These are phyloP conservation scores for Brachionus paranguensis DNA, from an alignment of 1,140 invertebrate species.

Conservation along the genomic window DNA sequence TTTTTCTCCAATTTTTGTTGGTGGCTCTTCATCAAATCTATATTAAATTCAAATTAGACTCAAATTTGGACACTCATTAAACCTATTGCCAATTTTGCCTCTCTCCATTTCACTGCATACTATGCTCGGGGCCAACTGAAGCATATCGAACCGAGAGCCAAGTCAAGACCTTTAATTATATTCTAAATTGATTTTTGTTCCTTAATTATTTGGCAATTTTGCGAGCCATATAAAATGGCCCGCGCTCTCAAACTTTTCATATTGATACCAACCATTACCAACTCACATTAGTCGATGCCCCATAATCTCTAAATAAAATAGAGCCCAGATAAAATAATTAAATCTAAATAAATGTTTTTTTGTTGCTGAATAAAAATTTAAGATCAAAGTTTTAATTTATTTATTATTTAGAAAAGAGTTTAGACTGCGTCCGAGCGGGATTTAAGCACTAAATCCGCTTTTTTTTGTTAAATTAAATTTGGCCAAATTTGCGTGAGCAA, in stretches of 20 bases:
- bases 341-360: too few relatives aligned
- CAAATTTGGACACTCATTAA: not conserved
- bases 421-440: not conserved
- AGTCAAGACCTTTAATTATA: not conserved
- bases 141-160: not conserved
- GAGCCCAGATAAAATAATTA: too few relatives aligned
- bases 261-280: not conserved
- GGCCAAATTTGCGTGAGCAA: not conserved
- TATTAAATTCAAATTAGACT: not conserved
- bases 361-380: not conserved
- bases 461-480: not conserved
- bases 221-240: not conserved
- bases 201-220: not conserved
- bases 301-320: not conserved
- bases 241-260: not conserved
- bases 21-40: not conserved
- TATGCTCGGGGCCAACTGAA: not conserved
- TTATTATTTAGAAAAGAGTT: not conserved
- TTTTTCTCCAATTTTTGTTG: not conserved
- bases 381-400: not conserved
- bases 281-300: not conserved
- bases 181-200: not conserved
- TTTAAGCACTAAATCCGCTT: not conserved
- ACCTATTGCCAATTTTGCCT: not conserved
- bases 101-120: not conserved